Evolutionary conservation across 2,113 vertebrate genomes (phyloP).

Genomic region (Tragelaphus scriptus): DNA sequence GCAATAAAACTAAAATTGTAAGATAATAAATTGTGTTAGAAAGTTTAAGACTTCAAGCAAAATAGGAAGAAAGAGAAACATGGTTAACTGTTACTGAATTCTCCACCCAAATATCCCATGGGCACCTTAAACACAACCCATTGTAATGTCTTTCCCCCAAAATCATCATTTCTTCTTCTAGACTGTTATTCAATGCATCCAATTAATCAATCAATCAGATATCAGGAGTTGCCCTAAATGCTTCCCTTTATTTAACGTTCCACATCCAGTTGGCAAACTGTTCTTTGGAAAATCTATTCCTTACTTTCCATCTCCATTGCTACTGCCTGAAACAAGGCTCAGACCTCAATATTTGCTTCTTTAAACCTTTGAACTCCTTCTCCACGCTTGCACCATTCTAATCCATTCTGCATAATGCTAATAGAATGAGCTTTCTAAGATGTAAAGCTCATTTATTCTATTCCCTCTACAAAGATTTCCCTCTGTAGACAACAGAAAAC

Average conservation of each 20-base stretch:
- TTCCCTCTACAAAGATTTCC: neutral
- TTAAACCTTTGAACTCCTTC: neutral
- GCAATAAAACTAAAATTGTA: neutral
- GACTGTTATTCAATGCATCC: neutral
- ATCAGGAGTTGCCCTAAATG: neutral
- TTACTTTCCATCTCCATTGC: neutral
- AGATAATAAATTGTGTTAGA: neutral
- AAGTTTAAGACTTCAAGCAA: neutral
- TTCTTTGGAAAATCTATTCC: neutral
- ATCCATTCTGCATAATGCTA: neutral
- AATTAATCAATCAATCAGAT: neutral
- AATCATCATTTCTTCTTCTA: neutral
- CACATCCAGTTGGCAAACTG: neutral
- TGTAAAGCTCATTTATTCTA: neutral
- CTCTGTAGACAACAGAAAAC: neutral
- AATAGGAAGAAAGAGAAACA: neutral
- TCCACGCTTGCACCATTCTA: neutral
- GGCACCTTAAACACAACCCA: neutral
- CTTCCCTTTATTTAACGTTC: neutral
- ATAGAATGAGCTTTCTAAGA: neutral
- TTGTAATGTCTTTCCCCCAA: neutral
- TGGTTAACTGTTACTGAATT: conserved; percentile 7
- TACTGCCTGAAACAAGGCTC: neutral
- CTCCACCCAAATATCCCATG: neutral
- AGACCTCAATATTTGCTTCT: neutral